phyloP scores from a whole-genome alignment of 64 coral and sea anemone species.

The Platygyra sinensis region DNA sequence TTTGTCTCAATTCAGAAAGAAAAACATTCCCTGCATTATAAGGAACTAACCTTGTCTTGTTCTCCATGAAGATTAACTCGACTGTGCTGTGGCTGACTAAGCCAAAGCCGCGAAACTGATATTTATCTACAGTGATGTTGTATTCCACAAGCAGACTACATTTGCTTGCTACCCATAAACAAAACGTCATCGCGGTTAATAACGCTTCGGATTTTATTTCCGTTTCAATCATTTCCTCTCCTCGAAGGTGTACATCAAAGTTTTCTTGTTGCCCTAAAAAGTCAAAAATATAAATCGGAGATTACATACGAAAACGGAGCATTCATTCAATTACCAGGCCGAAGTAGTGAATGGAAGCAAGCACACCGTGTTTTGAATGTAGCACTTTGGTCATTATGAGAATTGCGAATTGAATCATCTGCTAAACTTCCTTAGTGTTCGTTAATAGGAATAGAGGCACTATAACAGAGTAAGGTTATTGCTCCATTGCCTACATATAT shows the following conservation, averaged over 20 bases:
- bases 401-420: too few species aligned
- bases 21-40: too few species aligned
- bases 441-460: too few species aligned
- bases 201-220: background rate
- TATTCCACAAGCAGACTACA: background rate
- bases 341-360: too few species aligned
- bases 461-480: too few species aligned
- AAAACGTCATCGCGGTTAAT: background rate
- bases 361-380: too few species aligned
- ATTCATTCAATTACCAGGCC: too few species aligned
- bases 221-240: background rate
- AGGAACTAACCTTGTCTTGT: background rate
- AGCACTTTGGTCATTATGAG: too few species aligned
- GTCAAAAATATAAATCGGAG: background rate
- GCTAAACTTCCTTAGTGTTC: too few species aligned
- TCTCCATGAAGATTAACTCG: background rate
- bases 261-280: background rate
- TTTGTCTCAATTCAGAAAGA: too few species aligned
- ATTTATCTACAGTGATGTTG: background rate
- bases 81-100: background rate
- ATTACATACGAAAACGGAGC: background rate
- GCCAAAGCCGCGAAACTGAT: background rate
- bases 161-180: slow-evolving; percentile 6
- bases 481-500: too few species aligned
- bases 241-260: background rate